Percentiles rank a stretch among this genome's conserved stretches.
Conservation (phyloP, 2,797 vertebrate species). For the Otus scops region DNA sequence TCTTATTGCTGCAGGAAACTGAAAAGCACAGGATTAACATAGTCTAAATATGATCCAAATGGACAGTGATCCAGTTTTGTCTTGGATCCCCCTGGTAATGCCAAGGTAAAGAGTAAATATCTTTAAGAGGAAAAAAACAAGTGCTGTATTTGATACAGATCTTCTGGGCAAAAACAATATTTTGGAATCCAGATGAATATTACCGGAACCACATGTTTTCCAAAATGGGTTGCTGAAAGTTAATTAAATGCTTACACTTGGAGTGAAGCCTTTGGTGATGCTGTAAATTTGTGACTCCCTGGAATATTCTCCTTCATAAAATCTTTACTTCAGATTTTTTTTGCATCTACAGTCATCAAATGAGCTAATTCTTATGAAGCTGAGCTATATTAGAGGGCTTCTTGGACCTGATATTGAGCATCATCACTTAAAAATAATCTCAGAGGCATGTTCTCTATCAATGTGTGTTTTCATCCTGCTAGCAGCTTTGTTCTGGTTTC, state of each 20-base stretch:
- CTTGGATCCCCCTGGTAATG: neutral
- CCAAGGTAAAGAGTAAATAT: neutral
- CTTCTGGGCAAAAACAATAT: neutral
- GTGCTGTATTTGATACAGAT: neutral
- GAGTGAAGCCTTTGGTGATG: neutral
- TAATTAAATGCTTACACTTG: neutral
- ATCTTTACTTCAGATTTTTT: neutral
- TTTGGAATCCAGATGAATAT: neutral
- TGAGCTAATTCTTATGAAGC: neutral
- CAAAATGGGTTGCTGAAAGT: neutral
- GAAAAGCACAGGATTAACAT: neutral
- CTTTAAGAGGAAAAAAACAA: neutral
- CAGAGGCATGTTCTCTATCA: neutral
- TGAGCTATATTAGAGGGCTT: neutral
- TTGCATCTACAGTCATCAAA: neutral
- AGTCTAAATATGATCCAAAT: neutral
- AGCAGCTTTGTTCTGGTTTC: neutral
- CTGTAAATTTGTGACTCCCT: neutral
- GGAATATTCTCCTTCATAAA: neutral
- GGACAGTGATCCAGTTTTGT: neutral
- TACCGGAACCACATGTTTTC: neutral
- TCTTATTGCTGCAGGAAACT: neutral
- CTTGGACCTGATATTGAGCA: neutral
- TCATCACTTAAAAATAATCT: neutral
- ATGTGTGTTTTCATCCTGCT: neutral